A percentile compares a stretch with the other conserved stretches of the same genome.
phyloP scores from a whole-genome alignment of 1,140 invertebrate genomes.

The Pectinophora gossypiella region DNA sequence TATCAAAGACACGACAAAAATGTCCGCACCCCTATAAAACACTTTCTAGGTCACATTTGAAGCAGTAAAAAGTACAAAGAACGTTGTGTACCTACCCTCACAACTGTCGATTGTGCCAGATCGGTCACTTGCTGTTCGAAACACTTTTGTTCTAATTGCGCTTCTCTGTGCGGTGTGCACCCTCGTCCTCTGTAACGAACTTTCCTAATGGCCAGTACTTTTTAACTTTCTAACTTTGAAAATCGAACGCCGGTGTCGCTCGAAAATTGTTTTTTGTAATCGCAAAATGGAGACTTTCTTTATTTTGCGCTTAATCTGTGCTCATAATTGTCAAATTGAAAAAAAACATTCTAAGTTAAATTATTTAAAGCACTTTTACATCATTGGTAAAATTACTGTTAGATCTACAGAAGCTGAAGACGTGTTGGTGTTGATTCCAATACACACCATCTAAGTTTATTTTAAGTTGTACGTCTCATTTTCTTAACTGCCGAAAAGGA shows the following conservation, averaged over 20 bases:
- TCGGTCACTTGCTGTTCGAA: constrained; percentile 38
- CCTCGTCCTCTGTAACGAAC: constrained; percentile 36
- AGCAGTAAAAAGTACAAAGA: neutral
- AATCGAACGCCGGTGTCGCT: neutral
- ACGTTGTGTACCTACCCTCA: neutral
- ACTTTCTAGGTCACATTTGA: neutral
- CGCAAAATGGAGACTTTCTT: too few species aligned
- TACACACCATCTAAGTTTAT: too few species aligned
- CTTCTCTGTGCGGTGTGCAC: constrained; percentile 38
- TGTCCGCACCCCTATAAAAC: neutral
- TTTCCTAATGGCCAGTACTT: constrained; percentile 32
- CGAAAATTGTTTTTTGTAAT: neutral
- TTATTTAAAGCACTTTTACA: too few species aligned
- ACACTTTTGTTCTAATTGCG: constrained; percentile 59
- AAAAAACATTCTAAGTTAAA: too few species aligned
- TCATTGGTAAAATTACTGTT: too few species aligned
- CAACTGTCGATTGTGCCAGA: constrained; percentile 4
- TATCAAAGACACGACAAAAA: too few species aligned
- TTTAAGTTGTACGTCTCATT: too few species aligned
- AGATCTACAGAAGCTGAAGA: too few species aligned
- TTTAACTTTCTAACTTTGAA: constrained; percentile 20
- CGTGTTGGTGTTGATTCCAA: too few species aligned
- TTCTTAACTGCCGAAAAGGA: too few species aligned
- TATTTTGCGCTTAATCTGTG: too few species aligned
- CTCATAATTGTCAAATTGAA: too few species aligned